Evolutionary conservation across 2,888 invertebrate genomes (phyloP), one percentile per base, ranked within the genome.

Genomic region (Agapetus fuscipes): DNA sequence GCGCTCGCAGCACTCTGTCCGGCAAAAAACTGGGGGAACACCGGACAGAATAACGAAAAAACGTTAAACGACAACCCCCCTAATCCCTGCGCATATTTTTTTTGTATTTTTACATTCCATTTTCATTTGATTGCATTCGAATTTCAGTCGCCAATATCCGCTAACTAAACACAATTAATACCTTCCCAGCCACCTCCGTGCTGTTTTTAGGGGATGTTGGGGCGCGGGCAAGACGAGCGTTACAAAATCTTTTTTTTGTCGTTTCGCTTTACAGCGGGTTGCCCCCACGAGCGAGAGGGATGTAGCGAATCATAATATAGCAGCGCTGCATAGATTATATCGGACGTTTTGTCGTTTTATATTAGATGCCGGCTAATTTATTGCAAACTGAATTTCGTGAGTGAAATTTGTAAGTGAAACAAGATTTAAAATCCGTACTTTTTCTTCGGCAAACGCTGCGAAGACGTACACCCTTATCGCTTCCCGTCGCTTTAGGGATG

Each of bases 161-260:
- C 65, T 69, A 67, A 68, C 69, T 69, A 70, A 69, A 70, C 70
- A 70, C 68, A 69, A 70, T 69, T 70, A 70, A 68, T 69, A 67
- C 61, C 40, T 40, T 37, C 44, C 35, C 42, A n/a, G n/a, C n/a
- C 25, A 24, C 25, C 7, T 24, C 25, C n/a, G 25, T 24, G 7
- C 25, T n/a, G 25, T 24, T n/a, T n/a, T n/a, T n/a, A n/a, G n/a
- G n/a, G n/a, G n/a, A n/a, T n/a, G n/a, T n/a, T n/a, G n/a, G n/a
- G n/a, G n/a, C n/a, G n/a, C n/a, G n/a, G n/a, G n/a, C n/a, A n/a
- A n/a, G n/a, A n/a, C n/a, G n/a, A n/a, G n/a, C n/a, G n/a, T n/a
- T n/a, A n/a, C n/a, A n/a, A n/a, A n/a, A n/a, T n/a, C n/a, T n/a
- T 34, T 30, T 30, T 34, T 35, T 34, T 35, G 30, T 29, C 25